Base-by-base conservation (phyloP, 35 echinoderm and acorn worm genomes). In the Ophiothrix spiculata region DNA sequence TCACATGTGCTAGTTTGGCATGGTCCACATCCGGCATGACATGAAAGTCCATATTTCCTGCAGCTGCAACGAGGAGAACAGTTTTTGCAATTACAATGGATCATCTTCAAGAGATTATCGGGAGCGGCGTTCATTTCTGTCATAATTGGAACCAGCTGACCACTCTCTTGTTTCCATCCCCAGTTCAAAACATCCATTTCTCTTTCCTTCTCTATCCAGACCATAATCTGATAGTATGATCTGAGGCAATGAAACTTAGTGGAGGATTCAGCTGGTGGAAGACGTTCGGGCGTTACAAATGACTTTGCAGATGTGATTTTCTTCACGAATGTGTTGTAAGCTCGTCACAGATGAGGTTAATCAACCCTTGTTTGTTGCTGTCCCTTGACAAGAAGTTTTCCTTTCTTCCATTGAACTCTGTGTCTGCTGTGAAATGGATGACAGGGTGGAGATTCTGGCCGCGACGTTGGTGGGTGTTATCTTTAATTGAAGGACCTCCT, bases 291-390 rank as follows among this genome's bases (percentile, higher is more conserved):
- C n/a, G n/a, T n/a, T n/a, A n/a, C n/a, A n/a, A n/a, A n/a, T n/a
- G n/a, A n/a, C n/a, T n/a, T n/a, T n/a, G n/a, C n/a, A n/a, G n/a
- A n/a, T n/a, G n/a, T n/a, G n/a, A n/a, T n/a, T n/a, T n/a, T n/a
- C n/a, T n/a, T n/a, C n/a, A n/a, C n/a, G n/a, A n/a, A n/a, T n/a
- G n/a, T 60, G 60, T 78, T 76, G 49, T 56, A 21, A 93, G 56
- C 39, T 77, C 54, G 56, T 39, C 77, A 25, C 73, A 19, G 0
- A 87, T 76, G 17, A 91, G 39, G 38, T 87, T 35, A 34, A 87
- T 91, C 56, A 87, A 40, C 16, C 37, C 77, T 42, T 91, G 89
- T 37, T 86, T 91, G 84, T 91, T 91, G 35, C 34, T 77, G 45
- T 42, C 77, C 15, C 74, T 91, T 40, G 90, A 92, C 37, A 92